These are phyloP conservation scores for Disparrhopalites patrizii DNA, from an alignment of 2,888 invertebrate species.

Conservation along the genomic window DNA sequence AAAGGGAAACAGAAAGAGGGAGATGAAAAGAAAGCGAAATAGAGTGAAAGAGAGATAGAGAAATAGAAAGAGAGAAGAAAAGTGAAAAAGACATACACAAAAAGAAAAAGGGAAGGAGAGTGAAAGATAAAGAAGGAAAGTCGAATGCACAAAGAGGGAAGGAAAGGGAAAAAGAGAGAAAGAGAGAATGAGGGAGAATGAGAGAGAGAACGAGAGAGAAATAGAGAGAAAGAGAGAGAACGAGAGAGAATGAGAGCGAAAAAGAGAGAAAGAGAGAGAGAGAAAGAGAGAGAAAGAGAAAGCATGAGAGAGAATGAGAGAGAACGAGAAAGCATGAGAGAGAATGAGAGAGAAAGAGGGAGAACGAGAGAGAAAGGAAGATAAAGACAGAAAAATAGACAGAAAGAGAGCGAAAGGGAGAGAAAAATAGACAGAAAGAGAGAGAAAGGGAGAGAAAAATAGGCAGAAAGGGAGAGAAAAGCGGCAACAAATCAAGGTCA, in stretches of 20 bases:
- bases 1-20: neutral
- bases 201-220: neutral
- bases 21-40: neutral
- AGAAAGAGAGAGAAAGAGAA: slow-evolving; percentile 8
- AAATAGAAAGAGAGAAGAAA: neutral
- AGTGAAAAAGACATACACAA: neutral
- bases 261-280: neutral
- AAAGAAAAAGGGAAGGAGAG: neutral
- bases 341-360: neutral
- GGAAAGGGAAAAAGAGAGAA: no score
- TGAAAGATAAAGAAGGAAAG: neutral
- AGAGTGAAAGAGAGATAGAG: neutral
- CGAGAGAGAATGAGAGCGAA: neutral
- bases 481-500: no score
- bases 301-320: neutral
- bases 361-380: neutral
- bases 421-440: no score
- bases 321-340: neutral
- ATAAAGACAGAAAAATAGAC: neutral
- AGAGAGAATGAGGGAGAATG: neutral
- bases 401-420: no score
- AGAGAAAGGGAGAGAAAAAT: no score
- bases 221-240: neutral
- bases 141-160: neutral
- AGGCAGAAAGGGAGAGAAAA: no score